phyloP scores from a whole-genome alignment of 2,888 invertebrate genomes.

The Lepetodrilus schrolli region DNA sequence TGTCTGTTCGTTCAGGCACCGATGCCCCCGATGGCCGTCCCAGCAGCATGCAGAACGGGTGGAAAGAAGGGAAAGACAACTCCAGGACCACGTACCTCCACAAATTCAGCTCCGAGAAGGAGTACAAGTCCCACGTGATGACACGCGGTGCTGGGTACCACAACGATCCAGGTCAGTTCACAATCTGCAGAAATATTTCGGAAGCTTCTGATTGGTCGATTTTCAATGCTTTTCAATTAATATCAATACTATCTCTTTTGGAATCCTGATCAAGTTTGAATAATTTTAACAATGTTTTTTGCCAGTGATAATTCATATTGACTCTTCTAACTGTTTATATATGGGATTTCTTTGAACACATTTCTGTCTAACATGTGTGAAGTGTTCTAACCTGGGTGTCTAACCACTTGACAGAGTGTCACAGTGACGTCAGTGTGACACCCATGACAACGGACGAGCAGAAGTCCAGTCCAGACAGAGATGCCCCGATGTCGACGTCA shows the following conservation, averaged over 20 bases:
- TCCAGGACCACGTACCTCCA: background rate
- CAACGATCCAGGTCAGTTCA: background rate
- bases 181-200: no score
- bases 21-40: constrained; percentile 55
- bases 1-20: constrained; percentile 37
- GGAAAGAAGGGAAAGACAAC: background rate
- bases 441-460: background rate
- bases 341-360: no score
- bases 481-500: background rate
- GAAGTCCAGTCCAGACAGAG: background rate
- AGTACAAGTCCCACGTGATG: constrained; percentile 7
- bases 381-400: no score
- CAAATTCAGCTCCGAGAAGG: background rate
- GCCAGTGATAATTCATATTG: no score
- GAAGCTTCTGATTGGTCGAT: no score
- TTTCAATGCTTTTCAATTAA: no score
- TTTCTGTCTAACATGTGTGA: no score
- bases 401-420: no score
- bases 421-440: background rate
- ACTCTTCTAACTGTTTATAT: no score
- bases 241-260: no score
- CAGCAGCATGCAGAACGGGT: constrained; percentile 38
- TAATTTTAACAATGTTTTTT: no score
- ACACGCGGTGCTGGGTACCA: background rate
- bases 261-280: no score